Conservation (phyloP, 2,797 vertebrate genomes). For the Todus mexicanus region DNA sequence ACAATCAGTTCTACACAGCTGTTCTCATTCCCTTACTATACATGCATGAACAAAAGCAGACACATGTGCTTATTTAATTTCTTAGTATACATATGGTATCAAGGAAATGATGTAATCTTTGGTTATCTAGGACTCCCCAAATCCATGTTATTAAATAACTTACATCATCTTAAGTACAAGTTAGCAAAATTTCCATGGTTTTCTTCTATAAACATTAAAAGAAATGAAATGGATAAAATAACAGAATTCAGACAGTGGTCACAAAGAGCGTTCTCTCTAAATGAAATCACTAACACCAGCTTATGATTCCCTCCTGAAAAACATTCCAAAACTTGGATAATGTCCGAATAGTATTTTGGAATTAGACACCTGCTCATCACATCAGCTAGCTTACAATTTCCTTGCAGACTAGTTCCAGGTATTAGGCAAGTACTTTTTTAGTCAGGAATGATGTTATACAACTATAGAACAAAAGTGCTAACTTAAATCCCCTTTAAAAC, state of each 20-base stretch:
- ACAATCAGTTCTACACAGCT: background rate
- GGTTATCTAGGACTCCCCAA: background rate
- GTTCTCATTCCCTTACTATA: background rate
- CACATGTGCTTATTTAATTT: background rate
- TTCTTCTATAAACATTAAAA: background rate
- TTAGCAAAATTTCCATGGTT: background rate
- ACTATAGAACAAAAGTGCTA: background rate
- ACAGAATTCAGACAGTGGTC: background rate
- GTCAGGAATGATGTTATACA: background rate
- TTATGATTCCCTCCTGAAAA: background rate
- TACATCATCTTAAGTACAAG: background rate
- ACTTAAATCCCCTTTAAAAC: background rate
- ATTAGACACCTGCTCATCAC: background rate
- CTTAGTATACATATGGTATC: background rate
- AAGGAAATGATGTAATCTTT: background rate
- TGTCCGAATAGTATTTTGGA: background rate
- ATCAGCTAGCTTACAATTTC: background rate
- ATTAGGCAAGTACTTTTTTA: background rate
- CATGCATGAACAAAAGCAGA: background rate
- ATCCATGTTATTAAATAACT: background rate
- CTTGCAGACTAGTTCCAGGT: background rate
- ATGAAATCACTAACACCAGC: background rate
- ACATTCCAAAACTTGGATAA: background rate
- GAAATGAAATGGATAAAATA: background rate
- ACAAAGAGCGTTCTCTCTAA: background rate